A percentile compares a stretch with the other conserved stretches of the same genome.
These are phyloP conservation scores for Megaptera novaeangliae DNA, from an alignment of 2,113 vertebrate species.

Conservation along the genomic window DNA sequence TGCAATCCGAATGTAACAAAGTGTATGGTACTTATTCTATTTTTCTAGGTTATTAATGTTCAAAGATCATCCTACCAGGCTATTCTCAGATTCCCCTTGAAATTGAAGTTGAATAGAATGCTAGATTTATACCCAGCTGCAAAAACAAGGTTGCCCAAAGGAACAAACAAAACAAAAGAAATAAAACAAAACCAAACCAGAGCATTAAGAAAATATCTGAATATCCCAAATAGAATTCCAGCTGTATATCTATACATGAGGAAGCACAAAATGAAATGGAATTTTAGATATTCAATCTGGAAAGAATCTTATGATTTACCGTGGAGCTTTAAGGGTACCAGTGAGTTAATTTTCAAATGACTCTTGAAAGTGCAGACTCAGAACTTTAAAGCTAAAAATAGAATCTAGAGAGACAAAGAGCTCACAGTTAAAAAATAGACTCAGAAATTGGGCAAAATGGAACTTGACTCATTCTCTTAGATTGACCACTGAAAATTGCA, in stretches of 20 bases:
- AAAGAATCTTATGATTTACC: neutral
- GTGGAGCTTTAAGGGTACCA: neutral
- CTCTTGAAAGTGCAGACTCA: neutral
- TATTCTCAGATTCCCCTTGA: neutral
- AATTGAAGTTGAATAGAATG: neutral
- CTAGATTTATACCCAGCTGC: neutral
- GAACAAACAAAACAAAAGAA: neutral
- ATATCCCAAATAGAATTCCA: neutral
- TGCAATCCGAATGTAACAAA: neutral
- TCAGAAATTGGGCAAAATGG: neutral
- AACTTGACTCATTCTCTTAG: neutral
- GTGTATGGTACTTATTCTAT: neutral
- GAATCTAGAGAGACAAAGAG: neutral
- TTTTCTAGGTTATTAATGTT: neutral
- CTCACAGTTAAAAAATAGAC: neutral
- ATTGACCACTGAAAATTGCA: neutral
- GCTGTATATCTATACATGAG: rapidly evolving
- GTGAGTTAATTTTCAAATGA: neutral
- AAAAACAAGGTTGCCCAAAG: neutral
- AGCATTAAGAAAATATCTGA: neutral
- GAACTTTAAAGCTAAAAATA: neutral
- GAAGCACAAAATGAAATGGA: neutral
- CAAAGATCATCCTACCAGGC: neutral
- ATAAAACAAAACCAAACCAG: neutral
- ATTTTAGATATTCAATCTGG: neutral